Evolutionary conservation across 1,140 invertebrate species (phyloP).

Genomic region (Akabosia matsudoensis): DNA sequence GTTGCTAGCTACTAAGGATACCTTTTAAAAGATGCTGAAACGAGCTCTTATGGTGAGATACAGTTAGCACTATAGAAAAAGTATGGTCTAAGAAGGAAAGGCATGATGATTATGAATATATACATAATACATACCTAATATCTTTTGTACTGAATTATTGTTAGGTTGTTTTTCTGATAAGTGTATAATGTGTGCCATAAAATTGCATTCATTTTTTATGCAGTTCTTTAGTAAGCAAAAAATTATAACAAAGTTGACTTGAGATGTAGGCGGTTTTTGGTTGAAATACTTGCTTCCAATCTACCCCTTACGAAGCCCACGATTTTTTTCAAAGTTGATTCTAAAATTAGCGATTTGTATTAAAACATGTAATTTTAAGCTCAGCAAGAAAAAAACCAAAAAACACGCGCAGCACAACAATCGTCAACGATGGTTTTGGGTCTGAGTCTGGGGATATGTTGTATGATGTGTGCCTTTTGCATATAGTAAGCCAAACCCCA

Average conservation of each 20-base stretch:
- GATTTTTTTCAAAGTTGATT: too few species aligned
- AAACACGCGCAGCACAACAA: too few species aligned
- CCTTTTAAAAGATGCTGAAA: not conserved
- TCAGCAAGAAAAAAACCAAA: too few species aligned
- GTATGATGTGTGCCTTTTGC: too few species aligned
- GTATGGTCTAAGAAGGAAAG: not conserved
- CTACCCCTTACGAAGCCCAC: too few species aligned
- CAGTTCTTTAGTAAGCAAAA: not conserved
- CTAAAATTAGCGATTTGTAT: too few species aligned
- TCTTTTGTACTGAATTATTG: not conserved
- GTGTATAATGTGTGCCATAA: not conserved
- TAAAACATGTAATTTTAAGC: too few species aligned
- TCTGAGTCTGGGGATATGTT: too few species aligned
- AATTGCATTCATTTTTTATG: not conserved
- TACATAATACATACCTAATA: not conserved
- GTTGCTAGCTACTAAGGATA: not conserved
- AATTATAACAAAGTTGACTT: not conserved
- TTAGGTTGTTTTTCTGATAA: too few species aligned
- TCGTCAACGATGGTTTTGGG: too few species aligned
- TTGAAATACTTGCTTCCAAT: too few species aligned
- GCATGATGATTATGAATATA: not conserved
- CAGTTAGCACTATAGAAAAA: conserved; percentile 15
- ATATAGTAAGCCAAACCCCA: too few species aligned
- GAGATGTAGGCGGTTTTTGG: not conserved
- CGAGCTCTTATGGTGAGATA: not conserved